A percentile compares a stretch with the other conserved stretches of the same genome.
These are phyloP conservation scores for Megamerina dolium DNA, from an alignment of 2,888 invertebrate genomes.

Conservation along the genomic window DNA sequence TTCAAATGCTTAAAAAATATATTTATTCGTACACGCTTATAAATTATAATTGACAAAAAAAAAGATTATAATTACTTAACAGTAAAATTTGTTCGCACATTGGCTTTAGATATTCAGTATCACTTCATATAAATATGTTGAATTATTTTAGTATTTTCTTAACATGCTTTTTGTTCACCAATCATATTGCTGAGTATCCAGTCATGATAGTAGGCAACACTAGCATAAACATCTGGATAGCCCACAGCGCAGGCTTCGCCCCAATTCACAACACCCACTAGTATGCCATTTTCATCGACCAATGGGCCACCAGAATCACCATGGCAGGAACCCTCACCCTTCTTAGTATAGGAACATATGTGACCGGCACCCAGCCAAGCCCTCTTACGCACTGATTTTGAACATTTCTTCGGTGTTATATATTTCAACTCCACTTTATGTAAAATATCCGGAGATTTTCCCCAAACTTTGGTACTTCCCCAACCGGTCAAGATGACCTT, in stretches of 20 bases:
- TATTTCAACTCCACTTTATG: constrained; percentile 54
- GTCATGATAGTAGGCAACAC: constrained; percentile 35
- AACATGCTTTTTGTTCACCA: constrained; percentile 1
- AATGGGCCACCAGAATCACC: constrained; percentile 47
- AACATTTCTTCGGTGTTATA: constrained; percentile 50
- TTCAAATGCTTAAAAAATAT: too few species aligned
- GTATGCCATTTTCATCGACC: constrained; percentile 27
- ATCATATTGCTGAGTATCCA: constrained; percentile 37
- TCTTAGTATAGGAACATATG: constrained; percentile 54
- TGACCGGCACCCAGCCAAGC: constrained; percentile 54
- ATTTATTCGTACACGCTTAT: too few species aligned
- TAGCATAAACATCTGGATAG: constrained; percentile 43
- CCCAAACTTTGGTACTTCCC: constrained; percentile 53
- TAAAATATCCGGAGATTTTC: constrained; percentile 52
- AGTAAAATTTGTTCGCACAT: too few species aligned
- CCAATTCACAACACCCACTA: constrained; percentile 47
- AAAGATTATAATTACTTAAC: too few species aligned
- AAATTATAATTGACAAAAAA: too few species aligned
- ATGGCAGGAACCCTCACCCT: constrained; percentile 52
- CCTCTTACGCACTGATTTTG: constrained; percentile 48
- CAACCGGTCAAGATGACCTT: constrained; percentile 56
- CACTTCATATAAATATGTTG: too few species aligned
- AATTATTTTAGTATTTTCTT: too few species aligned
- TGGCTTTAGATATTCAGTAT: too few species aligned
- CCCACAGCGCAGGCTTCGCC: constrained; percentile 45